Percentiles rank a stretch among this genome's conserved stretches.
These are phyloP conservation scores for Sinhomidia bicolor DNA, from an alignment of 2,888 invertebrate genomes.

Conservation along the genomic window DNA sequence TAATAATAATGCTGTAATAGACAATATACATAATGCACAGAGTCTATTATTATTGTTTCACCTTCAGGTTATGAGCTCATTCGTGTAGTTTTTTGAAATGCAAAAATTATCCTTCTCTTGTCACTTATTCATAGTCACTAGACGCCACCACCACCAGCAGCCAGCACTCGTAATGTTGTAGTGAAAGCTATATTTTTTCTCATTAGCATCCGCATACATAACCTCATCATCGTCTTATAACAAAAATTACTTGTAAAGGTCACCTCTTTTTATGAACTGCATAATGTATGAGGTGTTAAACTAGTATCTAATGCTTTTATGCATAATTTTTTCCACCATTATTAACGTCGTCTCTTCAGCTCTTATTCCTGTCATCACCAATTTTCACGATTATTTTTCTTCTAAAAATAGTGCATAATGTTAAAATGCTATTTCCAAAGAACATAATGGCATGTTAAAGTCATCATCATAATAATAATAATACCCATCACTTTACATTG, in stretches of 20 bases:
- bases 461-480: too few species aligned
- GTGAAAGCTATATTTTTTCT: neutral
- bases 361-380: neutral
- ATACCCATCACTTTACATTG: too few species aligned
- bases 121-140: constrained; percentile 27
- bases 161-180: too few species aligned
- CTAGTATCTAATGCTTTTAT: neutral
- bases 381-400: constrained; percentile 3
- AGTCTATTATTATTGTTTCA: too few species aligned
- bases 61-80: constrained; percentile 38
- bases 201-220: constrained; percentile 6
- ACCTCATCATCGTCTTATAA: neutral
- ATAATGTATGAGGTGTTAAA: constrained; percentile 17
- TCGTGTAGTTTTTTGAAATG: constrained; percentile 20
- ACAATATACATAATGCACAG: too few species aligned
- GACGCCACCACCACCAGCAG: too few species aligned
- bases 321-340: constrained; percentile 7
- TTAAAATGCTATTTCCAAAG: neutral
- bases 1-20: neutral
- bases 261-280: constrained; percentile 21
- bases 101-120: constrained; percentile 36
- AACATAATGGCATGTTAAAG: too few species aligned
- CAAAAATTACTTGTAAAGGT: constrained; percentile 16
- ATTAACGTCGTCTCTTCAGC: neutral
- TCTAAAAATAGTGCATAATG: constrained; percentile 1